Conservation (phyloP, 2,888 invertebrate species). For the Macrophya annulata region DNA sequence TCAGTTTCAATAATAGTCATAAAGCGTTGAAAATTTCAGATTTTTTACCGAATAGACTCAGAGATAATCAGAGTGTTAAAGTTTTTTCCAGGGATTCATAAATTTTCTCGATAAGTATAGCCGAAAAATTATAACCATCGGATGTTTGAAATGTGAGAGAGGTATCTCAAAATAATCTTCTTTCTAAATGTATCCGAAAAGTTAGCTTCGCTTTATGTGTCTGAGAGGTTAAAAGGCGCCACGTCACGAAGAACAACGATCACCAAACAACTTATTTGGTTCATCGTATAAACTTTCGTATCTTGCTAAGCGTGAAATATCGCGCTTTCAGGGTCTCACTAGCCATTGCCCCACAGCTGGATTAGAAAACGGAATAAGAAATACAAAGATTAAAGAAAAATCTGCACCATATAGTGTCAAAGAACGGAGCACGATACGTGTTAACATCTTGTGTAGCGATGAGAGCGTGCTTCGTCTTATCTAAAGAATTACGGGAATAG, state of each 20-base stretch:
- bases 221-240: background rate
- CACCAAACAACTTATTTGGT: constrained; percentile 33
- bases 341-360: background rate
- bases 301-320: constrained; percentile 46
- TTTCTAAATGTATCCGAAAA: background rate
- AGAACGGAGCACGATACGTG: constrained; percentile 38
- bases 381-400: constrained; percentile 16
- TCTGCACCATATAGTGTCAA: constrained; percentile 6
- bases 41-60: no score
- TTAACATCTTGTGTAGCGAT: constrained; percentile 14
- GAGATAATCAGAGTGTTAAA: no score
- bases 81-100: background rate
- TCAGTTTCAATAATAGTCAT: background rate
- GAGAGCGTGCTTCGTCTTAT: constrained; percentile 37
- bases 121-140: no score
- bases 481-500: constrained; percentile 31
- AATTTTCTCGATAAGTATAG: background rate
- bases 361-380: constrained; percentile 46
- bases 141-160: background rate
- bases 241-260: constrained; percentile 46
- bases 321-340: constrained; percentile 19
- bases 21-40: background rate
- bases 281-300: constrained; percentile 42
- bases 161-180: background rate
- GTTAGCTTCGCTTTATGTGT: constrained; percentile 7